Percentiles rank a stretch among this genome's conserved stretches.
phyloP scores from a whole-genome alignment of 2,113 vertebrate genomes.

The Leptobrachium ailaonicum region DNA sequence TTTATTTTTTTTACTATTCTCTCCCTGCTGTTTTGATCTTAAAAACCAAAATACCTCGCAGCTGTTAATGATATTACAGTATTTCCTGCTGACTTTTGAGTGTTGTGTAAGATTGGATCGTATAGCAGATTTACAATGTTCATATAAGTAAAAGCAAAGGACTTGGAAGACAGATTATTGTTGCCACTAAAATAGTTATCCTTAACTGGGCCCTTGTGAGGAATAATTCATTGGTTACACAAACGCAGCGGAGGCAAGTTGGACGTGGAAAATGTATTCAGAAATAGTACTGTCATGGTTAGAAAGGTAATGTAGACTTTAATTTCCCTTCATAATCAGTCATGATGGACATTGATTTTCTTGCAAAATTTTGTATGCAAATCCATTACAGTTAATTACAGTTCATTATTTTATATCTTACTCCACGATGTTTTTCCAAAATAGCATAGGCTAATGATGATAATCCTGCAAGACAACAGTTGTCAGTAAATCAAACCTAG shows the following conservation, averaged over 20 bases:
- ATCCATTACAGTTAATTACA: not conserved
- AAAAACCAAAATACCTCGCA: constrained; percentile 7
- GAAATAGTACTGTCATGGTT: not conserved
- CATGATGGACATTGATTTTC: not conserved
- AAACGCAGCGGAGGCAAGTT: not conserved
- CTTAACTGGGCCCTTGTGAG: constrained; percentile 21
- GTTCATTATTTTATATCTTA: not conserved
- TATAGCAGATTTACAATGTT: constrained; percentile 34
- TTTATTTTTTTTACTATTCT: constrained; percentile 14
- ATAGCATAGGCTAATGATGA: no score
- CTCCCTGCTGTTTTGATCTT: constrained; percentile 22
- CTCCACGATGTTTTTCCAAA: no score
- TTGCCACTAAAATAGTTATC: constrained; percentile 29
- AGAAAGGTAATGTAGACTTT: not conserved
- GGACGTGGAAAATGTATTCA: not conserved
- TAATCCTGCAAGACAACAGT: no score
- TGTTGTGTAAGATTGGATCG: constrained; percentile 8
- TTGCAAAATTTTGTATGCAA: not conserved
- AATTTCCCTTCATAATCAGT: not conserved
- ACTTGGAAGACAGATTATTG: constrained; percentile 20
- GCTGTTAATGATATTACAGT: constrained; percentile 30
- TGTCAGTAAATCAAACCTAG: no score
- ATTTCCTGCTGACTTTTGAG: constrained; percentile 24
- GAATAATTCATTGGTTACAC: constrained; percentile 26
- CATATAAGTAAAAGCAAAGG: constrained; percentile 13